Conservation (phyloP, 2,888 invertebrate species). For the Mellilla xanthometata region DNA sequence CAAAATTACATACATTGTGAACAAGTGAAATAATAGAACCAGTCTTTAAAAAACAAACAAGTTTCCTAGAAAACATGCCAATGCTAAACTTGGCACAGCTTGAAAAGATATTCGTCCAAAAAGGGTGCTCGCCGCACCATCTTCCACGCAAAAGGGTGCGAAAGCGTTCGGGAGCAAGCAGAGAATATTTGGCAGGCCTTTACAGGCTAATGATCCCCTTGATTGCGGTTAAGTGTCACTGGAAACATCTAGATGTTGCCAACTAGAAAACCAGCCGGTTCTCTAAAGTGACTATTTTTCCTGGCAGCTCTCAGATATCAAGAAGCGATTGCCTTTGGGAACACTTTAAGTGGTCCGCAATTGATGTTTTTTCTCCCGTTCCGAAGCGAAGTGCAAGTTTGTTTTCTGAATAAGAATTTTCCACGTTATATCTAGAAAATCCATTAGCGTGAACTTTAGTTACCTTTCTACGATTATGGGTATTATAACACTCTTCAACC, state of each 20-base stretch:
- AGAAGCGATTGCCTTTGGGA: conserved; percentile 73
- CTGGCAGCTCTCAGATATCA: conserved; percentile 72
- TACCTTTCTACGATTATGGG: conserved; percentile 4
- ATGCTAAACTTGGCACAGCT: conserved; percentile 59
- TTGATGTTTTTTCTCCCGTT: conserved; percentile 42
- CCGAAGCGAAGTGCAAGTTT: conserved; percentile 9
- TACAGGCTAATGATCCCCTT: conserved; percentile 79
- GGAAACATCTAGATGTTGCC: conserved; percentile 78
- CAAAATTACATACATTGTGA: no score
- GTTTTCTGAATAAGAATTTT: conserved; percentile 15
- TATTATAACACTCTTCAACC: conserved; percentile 1
- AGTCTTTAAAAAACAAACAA: conserved; percentile 45
- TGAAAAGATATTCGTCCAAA: conserved; percentile 53
- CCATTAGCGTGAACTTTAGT: conserved; percentile 9
- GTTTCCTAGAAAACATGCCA: neutral
- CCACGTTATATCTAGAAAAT: conserved; percentile 12
- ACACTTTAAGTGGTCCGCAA: conserved; percentile 66
- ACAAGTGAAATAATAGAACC: no score
- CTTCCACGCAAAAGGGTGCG: conserved; percentile 71
- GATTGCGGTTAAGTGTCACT: conserved; percentile 80
- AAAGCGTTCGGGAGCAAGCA: conserved; percentile 63
- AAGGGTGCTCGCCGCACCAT: conserved; percentile 67
- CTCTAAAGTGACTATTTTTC: conserved; percentile 76
- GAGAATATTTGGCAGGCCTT: conserved; percentile 80
- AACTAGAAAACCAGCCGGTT: conserved; percentile 75